Evolutionary conservation across 2,113 vertebrate species (phyloP).

Genomic region (Tragelaphus buxtoni): DNA sequence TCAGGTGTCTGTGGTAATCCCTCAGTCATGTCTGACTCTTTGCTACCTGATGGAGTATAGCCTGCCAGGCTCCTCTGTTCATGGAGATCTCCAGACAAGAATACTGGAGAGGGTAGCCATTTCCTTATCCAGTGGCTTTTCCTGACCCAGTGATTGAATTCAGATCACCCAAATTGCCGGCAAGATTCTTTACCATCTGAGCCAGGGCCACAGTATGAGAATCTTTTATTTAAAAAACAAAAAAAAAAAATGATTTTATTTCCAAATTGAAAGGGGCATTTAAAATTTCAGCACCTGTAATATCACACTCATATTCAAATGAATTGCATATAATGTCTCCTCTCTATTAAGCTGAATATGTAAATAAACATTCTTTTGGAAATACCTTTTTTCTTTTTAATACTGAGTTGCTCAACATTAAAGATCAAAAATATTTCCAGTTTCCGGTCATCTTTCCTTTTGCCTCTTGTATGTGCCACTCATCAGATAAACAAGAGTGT

Average conservation of each 20-base stretch:
- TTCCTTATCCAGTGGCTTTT: background rate
- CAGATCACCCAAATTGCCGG: accelerated
- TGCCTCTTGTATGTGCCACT: background rate
- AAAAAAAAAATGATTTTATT: background rate
- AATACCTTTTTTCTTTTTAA: background rate
- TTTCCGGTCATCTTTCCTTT: background rate
- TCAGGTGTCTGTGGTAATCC: background rate
- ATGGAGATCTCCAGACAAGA: background rate
- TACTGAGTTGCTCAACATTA: background rate
- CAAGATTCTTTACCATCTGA: background rate
- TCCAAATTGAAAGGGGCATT: background rate
- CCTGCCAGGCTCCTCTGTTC: background rate
- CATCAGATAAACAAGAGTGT: background rate
- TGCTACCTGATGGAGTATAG: background rate
- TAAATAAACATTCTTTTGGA: background rate
- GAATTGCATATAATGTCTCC: background rate
- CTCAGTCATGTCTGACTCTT: background rate
- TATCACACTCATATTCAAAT: background rate
- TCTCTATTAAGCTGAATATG: background rate
- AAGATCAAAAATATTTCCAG: background rate
- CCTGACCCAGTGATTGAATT: background rate
- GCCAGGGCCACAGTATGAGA: background rate
- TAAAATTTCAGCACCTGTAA: background rate
- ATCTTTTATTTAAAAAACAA: background rate
- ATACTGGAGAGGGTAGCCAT: background rate